Evolutionary conservation across 2,797 vertebrate species (phyloP).

Genomic region (Galagoides demidoff): DNA sequence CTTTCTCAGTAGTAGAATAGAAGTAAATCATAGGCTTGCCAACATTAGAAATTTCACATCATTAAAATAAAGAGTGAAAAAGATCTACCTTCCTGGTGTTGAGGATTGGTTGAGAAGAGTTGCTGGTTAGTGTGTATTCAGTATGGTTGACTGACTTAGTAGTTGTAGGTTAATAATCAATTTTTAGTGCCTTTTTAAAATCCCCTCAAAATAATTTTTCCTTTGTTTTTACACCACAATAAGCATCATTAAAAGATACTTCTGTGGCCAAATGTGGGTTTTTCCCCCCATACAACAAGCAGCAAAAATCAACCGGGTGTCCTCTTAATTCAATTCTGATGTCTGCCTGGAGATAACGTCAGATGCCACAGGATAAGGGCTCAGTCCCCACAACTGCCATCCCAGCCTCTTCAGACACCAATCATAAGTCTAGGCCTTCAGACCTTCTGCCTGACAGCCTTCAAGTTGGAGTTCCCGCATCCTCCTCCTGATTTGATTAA

Average conservation of each 20-base stretch:
- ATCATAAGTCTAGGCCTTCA: background rate
- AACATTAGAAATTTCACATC: background rate
- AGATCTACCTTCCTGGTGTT: background rate
- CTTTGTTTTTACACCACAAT: background rate
- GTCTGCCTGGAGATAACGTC: background rate
- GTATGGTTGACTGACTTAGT: background rate
- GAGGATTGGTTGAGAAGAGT: background rate
- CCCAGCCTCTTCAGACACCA: background rate
- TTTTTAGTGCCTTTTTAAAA: background rate
- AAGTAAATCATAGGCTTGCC: background rate
- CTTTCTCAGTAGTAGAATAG: background rate
- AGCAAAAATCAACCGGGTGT: background rate
- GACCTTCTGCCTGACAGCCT: background rate
- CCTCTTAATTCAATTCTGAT: background rate
- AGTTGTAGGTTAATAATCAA: background rate
- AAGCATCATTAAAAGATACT: background rate
- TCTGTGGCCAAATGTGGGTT: background rate
- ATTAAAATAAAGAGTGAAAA: background rate
- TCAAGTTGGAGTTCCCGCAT: background rate
- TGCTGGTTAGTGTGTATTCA: background rate
- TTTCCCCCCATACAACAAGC: background rate
- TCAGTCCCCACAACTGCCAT: background rate
- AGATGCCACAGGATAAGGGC: background rate
- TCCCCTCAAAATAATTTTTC: background rate
- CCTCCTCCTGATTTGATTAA: background rate